Evolutionary conservation across 2,797 vertebrate species (phyloP).

Genomic region (Falco naumanni): DNA sequence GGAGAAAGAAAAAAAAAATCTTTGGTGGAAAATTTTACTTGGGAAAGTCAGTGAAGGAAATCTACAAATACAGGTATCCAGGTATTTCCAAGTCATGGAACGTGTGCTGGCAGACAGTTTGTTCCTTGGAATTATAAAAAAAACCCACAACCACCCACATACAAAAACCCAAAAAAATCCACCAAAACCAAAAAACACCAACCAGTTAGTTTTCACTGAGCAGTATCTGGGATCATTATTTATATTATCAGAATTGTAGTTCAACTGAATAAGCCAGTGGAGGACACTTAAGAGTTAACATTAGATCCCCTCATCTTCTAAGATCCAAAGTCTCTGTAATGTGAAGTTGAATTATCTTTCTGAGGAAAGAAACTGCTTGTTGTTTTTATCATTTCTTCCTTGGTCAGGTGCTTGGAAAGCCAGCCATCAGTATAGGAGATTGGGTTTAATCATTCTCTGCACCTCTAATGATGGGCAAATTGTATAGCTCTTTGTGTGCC

Average conservation of each 20-base stretch:
- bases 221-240: background rate
- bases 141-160: no score
- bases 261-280: background rate
- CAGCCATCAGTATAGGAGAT: background rate
- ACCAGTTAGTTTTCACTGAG: background rate
- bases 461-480: background rate
- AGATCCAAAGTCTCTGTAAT: background rate
- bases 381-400: background rate
- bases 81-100: background rate
- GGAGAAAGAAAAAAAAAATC: background rate
- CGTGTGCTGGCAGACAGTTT: background rate
- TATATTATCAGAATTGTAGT: background rate
- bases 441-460: background rate
- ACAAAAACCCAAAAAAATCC: no score
- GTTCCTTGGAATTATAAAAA: background rate
- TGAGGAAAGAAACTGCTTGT: background rate
- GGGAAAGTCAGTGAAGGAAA: background rate
- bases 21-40: slow-evolving; percentile 5
- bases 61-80: background rate
- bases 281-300: background rate
- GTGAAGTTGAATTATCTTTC: background rate
- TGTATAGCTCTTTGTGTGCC: background rate
- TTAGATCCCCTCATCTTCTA: background rate
- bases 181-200: no score
- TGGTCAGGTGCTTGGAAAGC: background rate